A percentile compares a stretch with the other conserved stretches of the same genome.
phyloP scores from a whole-genome alignment of 2,113 vertebrate species.

The Tauraco erythrolophus region DNA sequence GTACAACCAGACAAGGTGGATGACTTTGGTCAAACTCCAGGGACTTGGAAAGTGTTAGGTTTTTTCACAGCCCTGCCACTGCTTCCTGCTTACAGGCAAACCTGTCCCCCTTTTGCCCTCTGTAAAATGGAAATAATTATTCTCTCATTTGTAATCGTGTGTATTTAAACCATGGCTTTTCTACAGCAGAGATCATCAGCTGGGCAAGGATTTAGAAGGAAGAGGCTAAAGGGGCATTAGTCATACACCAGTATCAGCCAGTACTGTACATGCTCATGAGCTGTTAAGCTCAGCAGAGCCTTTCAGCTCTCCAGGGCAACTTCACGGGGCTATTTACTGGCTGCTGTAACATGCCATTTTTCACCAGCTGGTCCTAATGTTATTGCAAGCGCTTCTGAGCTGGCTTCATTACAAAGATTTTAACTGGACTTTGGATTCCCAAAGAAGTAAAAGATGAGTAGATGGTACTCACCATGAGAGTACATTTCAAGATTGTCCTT shows the following conservation, averaged over 20 bases:
- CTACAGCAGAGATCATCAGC: neutral
- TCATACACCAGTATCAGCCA: neutral
- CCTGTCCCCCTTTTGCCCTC: neutral
- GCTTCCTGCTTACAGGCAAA: neutral
- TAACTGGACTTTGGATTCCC: neutral
- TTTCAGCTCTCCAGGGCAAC: neutral
- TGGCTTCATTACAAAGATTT: neutral
- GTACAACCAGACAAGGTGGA: neutral
- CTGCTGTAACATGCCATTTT: neutral
- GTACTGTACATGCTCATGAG: neutral
- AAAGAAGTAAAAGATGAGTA: neutral
- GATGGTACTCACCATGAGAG: neutral
- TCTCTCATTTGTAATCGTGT: neutral
- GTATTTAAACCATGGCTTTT: neutral
- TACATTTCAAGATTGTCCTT: neutral
- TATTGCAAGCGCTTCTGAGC: neutral
- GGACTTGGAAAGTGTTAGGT: accelerated
- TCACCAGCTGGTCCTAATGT: neutral
- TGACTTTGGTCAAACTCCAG: neutral
- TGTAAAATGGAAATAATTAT: neutral
- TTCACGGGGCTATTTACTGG: neutral
- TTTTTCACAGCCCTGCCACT: neutral
- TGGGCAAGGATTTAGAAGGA: neutral
- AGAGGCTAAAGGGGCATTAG: neutral
- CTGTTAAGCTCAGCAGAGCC: neutral